Evolutionary conservation across 2,113 vertebrate genomes (phyloP).

Genomic region (Elachura formosa): DNA sequence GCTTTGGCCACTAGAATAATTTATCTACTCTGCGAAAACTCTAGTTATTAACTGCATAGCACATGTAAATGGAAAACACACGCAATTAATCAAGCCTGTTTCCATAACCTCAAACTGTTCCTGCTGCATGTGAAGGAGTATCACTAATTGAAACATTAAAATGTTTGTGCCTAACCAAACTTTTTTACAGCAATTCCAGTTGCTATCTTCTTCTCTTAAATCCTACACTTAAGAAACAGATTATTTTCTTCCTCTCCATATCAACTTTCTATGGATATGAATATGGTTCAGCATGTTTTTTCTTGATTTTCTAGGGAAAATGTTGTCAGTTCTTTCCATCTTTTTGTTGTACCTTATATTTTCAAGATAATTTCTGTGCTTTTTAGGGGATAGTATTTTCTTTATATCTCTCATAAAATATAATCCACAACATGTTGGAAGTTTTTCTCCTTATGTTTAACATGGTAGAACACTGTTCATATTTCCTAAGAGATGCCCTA

Average conservation of each 20-base stretch:
- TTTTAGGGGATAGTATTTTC: not conserved
- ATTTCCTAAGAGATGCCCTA: not conserved
- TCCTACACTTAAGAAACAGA: not conserved
- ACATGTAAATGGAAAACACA: not conserved
- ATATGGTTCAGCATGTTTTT: not conserved
- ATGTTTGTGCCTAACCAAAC: not conserved
- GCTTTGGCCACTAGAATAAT: not conserved
- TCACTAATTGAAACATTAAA: not conserved
- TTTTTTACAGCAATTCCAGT: not conserved
- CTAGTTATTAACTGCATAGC: not conserved
- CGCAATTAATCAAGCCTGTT: not conserved
- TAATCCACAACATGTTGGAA: not conserved
- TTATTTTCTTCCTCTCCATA: not conserved
- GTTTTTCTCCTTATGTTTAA: not conserved
- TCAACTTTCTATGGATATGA: not conserved
- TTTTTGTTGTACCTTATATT: not conserved
- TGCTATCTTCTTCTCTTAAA: not conserved
- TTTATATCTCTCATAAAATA: not conserved
- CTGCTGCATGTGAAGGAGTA: not conserved
- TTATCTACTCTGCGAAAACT: not conserved
- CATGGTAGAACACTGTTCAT: not conserved
- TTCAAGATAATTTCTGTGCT: not conserved
- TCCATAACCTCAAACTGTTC: not conserved
- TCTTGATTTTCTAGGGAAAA: not conserved
- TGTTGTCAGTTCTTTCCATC: accelerated